Conservation (phyloP, 2,888 invertebrate genomes). For the Caenorhabditis plicata region DNA sequence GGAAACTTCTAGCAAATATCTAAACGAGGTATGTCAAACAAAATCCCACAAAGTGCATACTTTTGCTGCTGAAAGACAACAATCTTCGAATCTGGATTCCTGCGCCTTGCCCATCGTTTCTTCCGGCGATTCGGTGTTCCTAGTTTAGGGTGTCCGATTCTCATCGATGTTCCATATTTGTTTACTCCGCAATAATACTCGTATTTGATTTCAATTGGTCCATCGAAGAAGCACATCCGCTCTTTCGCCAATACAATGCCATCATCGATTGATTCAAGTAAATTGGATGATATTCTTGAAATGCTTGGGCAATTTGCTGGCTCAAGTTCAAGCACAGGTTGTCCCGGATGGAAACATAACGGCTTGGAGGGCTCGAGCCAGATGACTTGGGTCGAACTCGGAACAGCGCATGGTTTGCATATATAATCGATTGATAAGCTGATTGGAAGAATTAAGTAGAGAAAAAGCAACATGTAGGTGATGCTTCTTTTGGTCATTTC, state of each 20-base stretch:
- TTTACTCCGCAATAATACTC: slow-evolving; percentile 27
- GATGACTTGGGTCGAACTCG: slow-evolving; percentile 17
- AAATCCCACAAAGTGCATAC: too few relatives aligned
- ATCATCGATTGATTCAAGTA: slow-evolving; percentile 41
- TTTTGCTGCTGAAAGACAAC: slow-evolving; percentile 62
- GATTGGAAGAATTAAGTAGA: neutral
- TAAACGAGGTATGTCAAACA: slow-evolving; percentile 15
- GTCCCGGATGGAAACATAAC: slow-evolving; percentile 57
- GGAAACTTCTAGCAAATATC: slow-evolving; percentile 55
- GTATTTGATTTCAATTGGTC: slow-evolving; percentile 30
- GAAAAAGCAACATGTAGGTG: neutral
- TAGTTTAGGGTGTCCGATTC: slow-evolving; percentile 28
- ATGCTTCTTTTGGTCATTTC: too few relatives aligned
- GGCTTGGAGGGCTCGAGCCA: slow-evolving; percentile 43
- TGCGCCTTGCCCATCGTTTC: slow-evolving; percentile 57
- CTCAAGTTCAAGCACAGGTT: slow-evolving; percentile 37
- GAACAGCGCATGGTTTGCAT: slow-evolving; percentile 32
- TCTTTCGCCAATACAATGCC: slow-evolving; percentile 43
- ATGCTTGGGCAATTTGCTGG: slow-evolving; percentile 12
- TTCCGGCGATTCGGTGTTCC: slow-evolving; percentile 13
- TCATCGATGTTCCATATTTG: slow-evolving; percentile 10
- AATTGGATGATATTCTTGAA: slow-evolving; percentile 8
- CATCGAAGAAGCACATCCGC: slow-evolving; percentile 36
- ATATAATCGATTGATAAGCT: neutral
- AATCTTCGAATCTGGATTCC: slow-evolving; percentile 54